Conservation (phyloP, 2,797 vertebrate genomes). For the Protosalanx chinensis region DNA sequence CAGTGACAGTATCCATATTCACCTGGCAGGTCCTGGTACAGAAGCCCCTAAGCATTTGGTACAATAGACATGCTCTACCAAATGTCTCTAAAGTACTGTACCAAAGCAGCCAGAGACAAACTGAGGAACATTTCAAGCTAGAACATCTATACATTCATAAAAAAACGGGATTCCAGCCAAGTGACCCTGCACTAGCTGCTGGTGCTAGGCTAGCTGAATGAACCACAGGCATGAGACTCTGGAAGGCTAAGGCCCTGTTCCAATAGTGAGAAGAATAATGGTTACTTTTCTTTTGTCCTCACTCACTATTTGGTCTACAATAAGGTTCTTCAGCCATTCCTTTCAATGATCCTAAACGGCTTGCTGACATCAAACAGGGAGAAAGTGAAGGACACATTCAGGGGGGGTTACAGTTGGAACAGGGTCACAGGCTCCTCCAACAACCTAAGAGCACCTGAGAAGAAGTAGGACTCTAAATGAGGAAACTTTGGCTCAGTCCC, state of each 20-base stretch:
- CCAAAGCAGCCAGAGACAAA: too few species aligned
- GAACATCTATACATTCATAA: background rate
- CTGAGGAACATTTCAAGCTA: background rate
- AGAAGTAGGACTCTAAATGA: background rate
- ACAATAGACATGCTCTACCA: background rate
- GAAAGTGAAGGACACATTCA: background rate
- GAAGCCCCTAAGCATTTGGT: background rate
- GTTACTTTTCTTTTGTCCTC: background rate
- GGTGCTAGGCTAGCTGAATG: background rate
- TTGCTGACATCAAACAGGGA: background rate
- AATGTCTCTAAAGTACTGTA: background rate
- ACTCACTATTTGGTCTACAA: too few species aligned
- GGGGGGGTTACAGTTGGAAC: background rate
- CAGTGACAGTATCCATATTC: too few species aligned
- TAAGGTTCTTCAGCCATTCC: too few species aligned
- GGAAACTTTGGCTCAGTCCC: constrained; percentile 2
- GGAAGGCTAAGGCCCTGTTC: background rate
- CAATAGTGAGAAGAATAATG: background rate
- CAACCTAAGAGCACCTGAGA: constrained; percentile 5
- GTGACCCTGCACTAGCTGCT: background rate
- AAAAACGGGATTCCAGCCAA: background rate
- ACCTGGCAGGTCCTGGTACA: background rate
- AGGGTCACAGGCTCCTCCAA: background rate
- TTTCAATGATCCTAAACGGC: background rate
- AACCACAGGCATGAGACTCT: background rate